Evolutionary conservation across 2,113 vertebrate species (phyloP), one percentile per base, ranked within the genome.

Genomic region (Pyrgilauda ruficollis): DNA sequence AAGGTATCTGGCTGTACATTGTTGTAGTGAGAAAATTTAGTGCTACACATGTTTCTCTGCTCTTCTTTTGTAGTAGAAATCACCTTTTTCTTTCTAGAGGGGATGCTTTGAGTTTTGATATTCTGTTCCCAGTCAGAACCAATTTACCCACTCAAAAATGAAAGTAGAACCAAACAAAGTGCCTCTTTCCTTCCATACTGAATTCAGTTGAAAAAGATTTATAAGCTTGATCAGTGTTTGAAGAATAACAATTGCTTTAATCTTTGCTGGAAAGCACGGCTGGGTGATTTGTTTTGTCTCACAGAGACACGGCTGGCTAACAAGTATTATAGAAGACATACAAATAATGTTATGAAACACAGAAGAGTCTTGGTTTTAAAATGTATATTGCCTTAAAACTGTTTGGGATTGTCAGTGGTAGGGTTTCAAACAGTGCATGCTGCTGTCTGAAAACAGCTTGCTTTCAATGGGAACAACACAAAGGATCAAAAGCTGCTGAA

Each of bases 211-310:
- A 85, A 64, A 68, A 89, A 80, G 28, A 88, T 82, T 55, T 88
- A 88, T 62, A 76, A 94, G 56, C 53, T 79, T 91, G 53, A 91
- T 95, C n/a, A 46, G 47, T 81, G 56, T 82, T 81, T 79, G 77
- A 94, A 93, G 52, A 91, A 90, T 28, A 94, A 73, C 55, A 85
- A 82, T 82, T 79, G 55, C 76, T 96, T 94, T 94, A 91, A 91
- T 89, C 89, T 92, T 90, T 58, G 47, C 58, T 90, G 83, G 69
- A 74, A 86, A 90, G 75, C 61, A 41, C 0, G 4, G 46, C 66
- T 68, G 79, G 56, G 43, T 41, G 44, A 83, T 94, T 85, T 85
- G 75, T 72, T 84, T 95, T 91, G 58, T 78, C 84, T 95, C 78
- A 39, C n/a, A 47, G 72, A 81, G 77, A 49, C 81, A 53, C 4